Conservation (phyloP, 2,888 invertebrate species). For the Sphaerophoria rueppellii region DNA sequence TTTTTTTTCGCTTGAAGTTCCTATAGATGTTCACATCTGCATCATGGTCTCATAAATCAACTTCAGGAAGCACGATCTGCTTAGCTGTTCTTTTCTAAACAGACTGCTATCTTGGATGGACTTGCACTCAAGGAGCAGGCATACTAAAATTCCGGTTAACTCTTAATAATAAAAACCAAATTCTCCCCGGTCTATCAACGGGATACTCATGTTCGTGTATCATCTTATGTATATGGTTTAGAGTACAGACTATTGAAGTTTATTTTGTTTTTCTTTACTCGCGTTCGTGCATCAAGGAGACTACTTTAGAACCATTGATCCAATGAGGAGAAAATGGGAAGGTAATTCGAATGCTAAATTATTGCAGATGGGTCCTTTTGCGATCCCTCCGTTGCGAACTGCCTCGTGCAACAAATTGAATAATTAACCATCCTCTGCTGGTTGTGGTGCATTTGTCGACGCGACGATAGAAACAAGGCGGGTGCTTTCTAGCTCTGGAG, state of each 20-base stretch:
- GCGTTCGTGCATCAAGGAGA: background rate
- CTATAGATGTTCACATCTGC: background rate
- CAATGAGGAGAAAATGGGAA: background rate
- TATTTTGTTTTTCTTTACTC: too few species aligned
- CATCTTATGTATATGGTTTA: background rate
- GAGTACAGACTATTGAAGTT: too few species aligned
- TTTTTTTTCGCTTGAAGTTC: background rate
- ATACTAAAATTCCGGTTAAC: slow-evolving; percentile 60
- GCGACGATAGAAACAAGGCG: background rate
- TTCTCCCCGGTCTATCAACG: slow-evolving; percentile 60
- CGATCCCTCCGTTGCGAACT: background rate
- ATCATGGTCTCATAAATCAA: slow-evolving; percentile 27
- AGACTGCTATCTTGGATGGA: background rate
- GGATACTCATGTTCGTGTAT: slow-evolving; percentile 28
- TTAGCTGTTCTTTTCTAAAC: slow-evolving; percentile 7
- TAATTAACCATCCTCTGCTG: slow-evolving; percentile 19
- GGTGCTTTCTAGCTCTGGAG: slow-evolving; percentile 45
- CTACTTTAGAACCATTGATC: background rate
- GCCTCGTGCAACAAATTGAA: slow-evolving; percentile 15
- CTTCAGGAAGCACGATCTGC: slow-evolving; percentile 36
- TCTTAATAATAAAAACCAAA: slow-evolving; percentile 33
- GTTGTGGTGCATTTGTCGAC: background rate
- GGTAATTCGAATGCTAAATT: slow-evolving; percentile 6
- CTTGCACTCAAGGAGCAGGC: background rate
- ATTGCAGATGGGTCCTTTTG: slow-evolving; percentile 25